Evolutionary conservation across 2,797 vertebrate genomes (phyloP).

Genomic region (Thamnophis elegans): DNA sequence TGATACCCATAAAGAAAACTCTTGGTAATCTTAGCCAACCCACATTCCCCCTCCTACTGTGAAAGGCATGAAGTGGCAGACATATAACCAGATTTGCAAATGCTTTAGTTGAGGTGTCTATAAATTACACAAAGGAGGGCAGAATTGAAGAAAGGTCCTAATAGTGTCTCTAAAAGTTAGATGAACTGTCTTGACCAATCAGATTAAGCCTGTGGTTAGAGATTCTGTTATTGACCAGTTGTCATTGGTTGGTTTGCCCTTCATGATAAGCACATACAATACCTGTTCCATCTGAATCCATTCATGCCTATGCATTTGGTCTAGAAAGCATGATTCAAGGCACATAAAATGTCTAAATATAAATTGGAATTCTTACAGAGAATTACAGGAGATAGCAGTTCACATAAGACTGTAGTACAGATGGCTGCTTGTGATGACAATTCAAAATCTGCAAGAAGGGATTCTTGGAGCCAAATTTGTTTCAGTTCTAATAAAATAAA

Average conservation of each 20-base stretch:
- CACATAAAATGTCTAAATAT: not conserved
- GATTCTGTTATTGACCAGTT: not conserved
- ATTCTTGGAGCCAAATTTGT: not conserved
- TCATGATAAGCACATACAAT: not conserved
- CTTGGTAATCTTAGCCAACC: not conserved
- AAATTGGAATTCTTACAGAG: not conserved
- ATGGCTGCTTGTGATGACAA: not conserved
- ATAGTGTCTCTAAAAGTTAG: not conserved
- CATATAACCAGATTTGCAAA: not conserved
- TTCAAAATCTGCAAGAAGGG: not conserved
- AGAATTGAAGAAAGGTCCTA: not conserved
- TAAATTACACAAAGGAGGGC: not conserved
- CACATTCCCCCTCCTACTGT: not conserved
- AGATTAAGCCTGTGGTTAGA: not conserved
- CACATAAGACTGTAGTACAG: not conserved
- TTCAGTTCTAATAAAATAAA: not conserved
- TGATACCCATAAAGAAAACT: not conserved
- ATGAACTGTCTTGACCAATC: not conserved
- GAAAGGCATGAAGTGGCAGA: not conserved
- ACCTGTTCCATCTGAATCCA: not conserved
- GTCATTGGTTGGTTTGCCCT: not conserved
- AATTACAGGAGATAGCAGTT: not conserved
- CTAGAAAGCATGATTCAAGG: not conserved
- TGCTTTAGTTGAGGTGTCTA: not conserved
- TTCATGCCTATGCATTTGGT: not conserved